phyloP scores from a whole-genome alignment of 2,113 vertebrate genomes.

The Rhombomys opimus region DNA sequence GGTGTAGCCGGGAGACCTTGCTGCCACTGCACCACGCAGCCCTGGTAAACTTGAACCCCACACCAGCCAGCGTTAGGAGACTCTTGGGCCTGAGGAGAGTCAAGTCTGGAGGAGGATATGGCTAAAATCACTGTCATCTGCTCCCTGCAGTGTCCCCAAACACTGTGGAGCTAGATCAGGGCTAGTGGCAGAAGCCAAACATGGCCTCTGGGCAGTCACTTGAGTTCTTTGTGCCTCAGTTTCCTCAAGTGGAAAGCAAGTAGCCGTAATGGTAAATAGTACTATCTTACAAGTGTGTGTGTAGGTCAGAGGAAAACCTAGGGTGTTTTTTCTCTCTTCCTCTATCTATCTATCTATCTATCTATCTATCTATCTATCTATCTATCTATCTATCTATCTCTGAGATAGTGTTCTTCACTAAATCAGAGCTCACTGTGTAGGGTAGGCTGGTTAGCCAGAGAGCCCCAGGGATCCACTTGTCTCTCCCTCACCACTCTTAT shows the following conservation, averaged over 20 bases:
- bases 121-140: not conserved
- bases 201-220: not conserved
- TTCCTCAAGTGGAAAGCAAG: constrained; percentile 43
- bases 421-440: not conserved
- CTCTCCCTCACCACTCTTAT: not conserved
- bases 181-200: not conserved
- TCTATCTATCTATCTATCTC: not conserved
- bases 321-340: not conserved
- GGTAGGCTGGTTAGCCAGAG: not conserved
- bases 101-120: not conserved
- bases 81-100: not conserved
- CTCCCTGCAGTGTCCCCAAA: not conserved
- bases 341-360: not conserved
- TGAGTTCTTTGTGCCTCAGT: not conserved
- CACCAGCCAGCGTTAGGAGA: fast-evolving
- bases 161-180: not conserved
- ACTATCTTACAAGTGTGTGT: not conserved
- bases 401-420: not conserved
- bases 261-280: not conserved
- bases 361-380: not conserved
- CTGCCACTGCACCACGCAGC: not conserved
- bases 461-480: not conserved
- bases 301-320: not conserved
- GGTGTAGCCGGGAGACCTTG: not conserved
- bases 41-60: not conserved